phyloP scores from a whole-genome alignment of 2,113 vertebrate genomes.

The Siniperca knerii region DNA sequence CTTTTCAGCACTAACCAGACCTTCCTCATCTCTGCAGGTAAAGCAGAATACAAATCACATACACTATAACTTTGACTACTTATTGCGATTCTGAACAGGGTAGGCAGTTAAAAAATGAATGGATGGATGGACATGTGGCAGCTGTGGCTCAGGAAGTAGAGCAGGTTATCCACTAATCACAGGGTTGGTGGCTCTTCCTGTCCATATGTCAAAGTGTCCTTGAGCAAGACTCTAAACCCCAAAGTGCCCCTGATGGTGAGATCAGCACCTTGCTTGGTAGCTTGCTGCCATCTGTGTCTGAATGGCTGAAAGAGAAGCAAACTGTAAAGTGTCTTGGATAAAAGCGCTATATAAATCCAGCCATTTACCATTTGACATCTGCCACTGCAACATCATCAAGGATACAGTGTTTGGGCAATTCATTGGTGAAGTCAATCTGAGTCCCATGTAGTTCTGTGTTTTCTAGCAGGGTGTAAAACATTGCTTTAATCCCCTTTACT shows the following conservation, averaged over 20 bases:
- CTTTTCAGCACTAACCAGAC: conserved; percentile 86
- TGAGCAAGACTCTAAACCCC: background rate
- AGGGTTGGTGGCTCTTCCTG: background rate
- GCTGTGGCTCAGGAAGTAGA: background rate
- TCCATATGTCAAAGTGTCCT: background rate
- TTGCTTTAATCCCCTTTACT: background rate
- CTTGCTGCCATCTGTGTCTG: background rate
- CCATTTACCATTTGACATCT: background rate
- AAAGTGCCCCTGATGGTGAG: background rate
- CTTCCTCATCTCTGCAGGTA: conserved; percentile 88
- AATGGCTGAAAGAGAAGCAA: background rate
- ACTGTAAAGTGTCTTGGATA: background rate
- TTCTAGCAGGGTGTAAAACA: too few species aligned
- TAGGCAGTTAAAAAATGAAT: background rate
- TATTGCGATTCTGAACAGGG: background rate
- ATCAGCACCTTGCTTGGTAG: background rate
- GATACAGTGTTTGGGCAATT: background rate
- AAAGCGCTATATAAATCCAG: background rate
- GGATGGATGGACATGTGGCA: background rate
- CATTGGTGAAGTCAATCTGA: background rate
- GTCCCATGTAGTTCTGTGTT: too few species aligned
- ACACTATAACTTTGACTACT: background rate
- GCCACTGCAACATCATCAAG: background rate
- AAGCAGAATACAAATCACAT: background rate
- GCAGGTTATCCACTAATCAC: background rate